Evolutionary conservation across 2,113 vertebrate species (phyloP).

Genomic region (Pseudorhombus dupliciocellatus): DNA sequence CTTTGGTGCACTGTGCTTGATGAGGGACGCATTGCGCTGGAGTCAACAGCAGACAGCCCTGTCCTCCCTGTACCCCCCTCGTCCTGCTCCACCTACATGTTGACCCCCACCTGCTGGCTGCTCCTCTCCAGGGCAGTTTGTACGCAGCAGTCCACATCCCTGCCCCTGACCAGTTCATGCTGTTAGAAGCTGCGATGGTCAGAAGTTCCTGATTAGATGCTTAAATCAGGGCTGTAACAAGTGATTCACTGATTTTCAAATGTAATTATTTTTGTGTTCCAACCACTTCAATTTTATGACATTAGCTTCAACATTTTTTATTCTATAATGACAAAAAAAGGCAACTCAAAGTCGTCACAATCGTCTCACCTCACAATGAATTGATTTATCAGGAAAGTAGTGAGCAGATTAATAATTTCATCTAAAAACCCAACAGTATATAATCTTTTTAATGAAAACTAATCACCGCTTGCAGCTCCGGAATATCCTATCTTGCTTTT

Average conservation of each 20-base stretch:
- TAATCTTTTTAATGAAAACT: neutral
- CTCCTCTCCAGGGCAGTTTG: conserved; percentile 8
- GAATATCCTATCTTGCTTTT: neutral
- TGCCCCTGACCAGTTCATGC: conserved; percentile 8
- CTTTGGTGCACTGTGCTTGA: conserved; percentile 69
- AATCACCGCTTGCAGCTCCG: neutral
- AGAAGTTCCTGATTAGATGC: neutral
- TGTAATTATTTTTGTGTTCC: no score
- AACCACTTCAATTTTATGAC: no score
- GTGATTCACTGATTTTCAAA: neutral
- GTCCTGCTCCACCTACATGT: conserved; percentile 30
- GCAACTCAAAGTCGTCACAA: no score
- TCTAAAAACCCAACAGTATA: neutral
- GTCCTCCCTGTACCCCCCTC: conserved; percentile 17
- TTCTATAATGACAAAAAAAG: no score
- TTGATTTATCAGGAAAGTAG: neutral
- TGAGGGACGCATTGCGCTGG: conserved; percentile 69
- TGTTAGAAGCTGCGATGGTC: conserved; percentile 12
- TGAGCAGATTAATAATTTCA: neutral
- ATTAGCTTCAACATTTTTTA: no score
- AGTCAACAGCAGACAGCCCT: conserved; percentile 57
- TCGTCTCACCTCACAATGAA: no score
- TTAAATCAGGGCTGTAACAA: neutral
- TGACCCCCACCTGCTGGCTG: conserved; percentile 59
- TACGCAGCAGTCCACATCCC: conserved; percentile 31